A percentile compares a stretch with the other conserved stretches of the same genome.
Evolutionary conservation across 37 sponge, comb jelly and placozoan genomes (phyloP).

Genomic region (Aplysina aerophoba): DNA sequence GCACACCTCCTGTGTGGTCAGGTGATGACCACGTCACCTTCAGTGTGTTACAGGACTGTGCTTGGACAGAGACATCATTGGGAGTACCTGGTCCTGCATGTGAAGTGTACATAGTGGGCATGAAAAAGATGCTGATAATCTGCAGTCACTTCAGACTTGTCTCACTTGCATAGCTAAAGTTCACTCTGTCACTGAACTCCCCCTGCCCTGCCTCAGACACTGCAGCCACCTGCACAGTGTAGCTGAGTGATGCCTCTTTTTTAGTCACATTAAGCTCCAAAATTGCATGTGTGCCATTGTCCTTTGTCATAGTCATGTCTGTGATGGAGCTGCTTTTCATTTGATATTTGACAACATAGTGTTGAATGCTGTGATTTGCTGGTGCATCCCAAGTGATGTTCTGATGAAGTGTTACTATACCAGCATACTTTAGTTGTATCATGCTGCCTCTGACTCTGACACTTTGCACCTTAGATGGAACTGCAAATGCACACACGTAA

Average conservation of each 20-base stretch:
- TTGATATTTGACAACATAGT: background rate
- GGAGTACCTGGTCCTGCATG: background rate
- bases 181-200: background rate
- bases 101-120: too few relatives aligned
- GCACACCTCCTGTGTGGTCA: background rate
- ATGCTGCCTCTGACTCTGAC: background rate
- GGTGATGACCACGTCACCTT: background rate
- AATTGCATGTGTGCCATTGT: background rate
- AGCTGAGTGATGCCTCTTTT: background rate
- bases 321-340: background rate
- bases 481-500: background rate
- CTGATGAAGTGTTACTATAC: background rate
- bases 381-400: constrained; percentile 1
- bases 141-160: too few relatives aligned
- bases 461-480: background rate
- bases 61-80: background rate
- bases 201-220: background rate
- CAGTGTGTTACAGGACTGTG: background rate
- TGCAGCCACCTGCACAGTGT: constrained; percentile 25
- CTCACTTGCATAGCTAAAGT: constrained; percentile 5
- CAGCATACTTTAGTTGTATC: background rate
- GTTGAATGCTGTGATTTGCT: background rate
- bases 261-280: background rate
- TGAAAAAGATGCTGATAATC: too few relatives aligned
- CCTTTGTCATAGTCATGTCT: background rate